A percentile compares a stretch with the other conserved stretches of the same genome.
Conservation (phyloP, 2,888 invertebrate genomes). For the Tetramorium bicarinatum region DNA sequence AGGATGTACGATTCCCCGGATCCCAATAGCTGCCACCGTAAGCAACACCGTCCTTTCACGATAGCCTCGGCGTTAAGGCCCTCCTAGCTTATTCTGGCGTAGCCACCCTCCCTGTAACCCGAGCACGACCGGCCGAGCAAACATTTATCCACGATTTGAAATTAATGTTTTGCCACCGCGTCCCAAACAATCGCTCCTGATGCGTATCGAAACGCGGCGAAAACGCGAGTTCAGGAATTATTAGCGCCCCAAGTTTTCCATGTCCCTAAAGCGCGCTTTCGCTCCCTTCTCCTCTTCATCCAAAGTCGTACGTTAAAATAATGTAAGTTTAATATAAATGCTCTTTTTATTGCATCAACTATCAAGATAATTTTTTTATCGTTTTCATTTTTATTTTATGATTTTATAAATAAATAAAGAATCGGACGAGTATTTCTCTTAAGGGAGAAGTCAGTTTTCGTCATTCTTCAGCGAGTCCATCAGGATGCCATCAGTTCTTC, state of each 20-base stretch:
- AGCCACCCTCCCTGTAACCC: conserved; percentile 40
- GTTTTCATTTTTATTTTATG: background rate
- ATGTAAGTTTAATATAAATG: background rate
- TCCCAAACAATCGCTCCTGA: conserved; percentile 58
- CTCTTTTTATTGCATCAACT: background rate
- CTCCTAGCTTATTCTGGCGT: conserved; percentile 50
- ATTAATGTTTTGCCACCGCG: conserved; percentile 68
- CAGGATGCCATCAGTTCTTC: conserved; percentile 60
- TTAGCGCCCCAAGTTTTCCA: conserved; percentile 10
- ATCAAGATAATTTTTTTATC: background rate
- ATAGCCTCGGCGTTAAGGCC: conserved; percentile 27
- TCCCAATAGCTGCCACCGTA: conserved; percentile 67
- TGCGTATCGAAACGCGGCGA: conserved; percentile 24
- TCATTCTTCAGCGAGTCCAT: conserved; percentile 12
- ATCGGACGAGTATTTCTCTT: background rate
- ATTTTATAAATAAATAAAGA: background rate
- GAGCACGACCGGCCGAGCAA: conserved; percentile 30
- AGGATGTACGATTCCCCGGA: conserved; percentile 65
- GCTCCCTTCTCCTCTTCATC: background rate
- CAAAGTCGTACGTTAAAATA: background rate
- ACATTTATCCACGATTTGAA: conserved; percentile 59
- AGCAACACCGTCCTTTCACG: conserved; percentile 58
- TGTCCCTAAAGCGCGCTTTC: background rate
- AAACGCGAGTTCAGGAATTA: conserved; percentile 26
- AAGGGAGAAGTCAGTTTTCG: background rate